Evolutionary conservation across 1,140 invertebrate genomes (phyloP).

Genomic region (Triops longicaudatus): DNA sequence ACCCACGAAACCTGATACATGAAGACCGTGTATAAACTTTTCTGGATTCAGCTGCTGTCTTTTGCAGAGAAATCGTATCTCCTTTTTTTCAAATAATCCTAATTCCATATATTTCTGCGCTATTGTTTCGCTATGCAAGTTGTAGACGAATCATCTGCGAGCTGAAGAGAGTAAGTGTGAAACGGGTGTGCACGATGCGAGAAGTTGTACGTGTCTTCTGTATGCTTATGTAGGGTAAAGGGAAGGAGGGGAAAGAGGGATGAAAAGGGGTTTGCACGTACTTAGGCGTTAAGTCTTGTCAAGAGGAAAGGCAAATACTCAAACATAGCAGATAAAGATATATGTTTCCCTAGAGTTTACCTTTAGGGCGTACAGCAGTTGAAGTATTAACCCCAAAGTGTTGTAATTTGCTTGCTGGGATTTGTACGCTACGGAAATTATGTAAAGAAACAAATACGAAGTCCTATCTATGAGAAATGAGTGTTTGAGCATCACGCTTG

Average conservation of each 20-base stretch:
- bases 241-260: neutral
- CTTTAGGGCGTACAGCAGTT: neutral
- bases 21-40: neutral
- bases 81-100: neutral
- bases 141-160: neutral
- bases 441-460: too few species aligned
- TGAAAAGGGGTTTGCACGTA: neutral
- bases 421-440: neutral
- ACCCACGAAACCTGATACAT: neutral
- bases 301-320: neutral
- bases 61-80: neutral
- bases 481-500: too few species aligned
- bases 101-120: neutral
- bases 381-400: neutral
- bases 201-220: neutral
- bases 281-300: constrained; percentile 7
- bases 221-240: neutral
- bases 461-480: too few species aligned
- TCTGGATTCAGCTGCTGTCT: neutral
- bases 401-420: neutral
- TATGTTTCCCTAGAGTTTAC: neutral
- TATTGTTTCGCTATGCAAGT: neutral
- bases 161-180: neutral
- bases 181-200: neutral
- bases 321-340: neutral